These are phyloP conservation scores for Bucorvus abyssinicus DNA, from an alignment of 2,797 vertebrate species.

Conservation along the genomic window DNA sequence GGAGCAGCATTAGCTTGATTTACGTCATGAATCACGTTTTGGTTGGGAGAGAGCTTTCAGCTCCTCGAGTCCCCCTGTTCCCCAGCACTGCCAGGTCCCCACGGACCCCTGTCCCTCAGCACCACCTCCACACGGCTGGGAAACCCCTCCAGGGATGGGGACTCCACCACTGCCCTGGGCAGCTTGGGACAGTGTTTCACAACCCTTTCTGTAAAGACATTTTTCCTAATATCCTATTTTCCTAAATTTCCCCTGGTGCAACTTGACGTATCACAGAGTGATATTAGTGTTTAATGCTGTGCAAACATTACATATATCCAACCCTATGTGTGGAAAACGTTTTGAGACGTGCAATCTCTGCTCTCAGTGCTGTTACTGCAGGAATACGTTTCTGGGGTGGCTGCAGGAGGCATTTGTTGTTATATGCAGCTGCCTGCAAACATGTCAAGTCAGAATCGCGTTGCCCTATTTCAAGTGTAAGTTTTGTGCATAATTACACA, in stretches of 20 bases:
- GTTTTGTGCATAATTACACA: background rate
- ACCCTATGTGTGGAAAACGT: background rate
- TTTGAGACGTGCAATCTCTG: background rate
- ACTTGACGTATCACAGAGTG: background rate
- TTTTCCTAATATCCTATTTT: too few species aligned
- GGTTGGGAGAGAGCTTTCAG: too few species aligned
- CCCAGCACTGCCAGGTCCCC: too few species aligned
- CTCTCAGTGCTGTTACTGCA: background rate
- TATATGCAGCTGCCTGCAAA: background rate
- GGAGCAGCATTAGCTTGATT: background rate
- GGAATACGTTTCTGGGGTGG: background rate
- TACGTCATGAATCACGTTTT: background rate
- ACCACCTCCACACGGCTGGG: too few species aligned
- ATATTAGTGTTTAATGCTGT: background rate
- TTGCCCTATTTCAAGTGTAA: background rate
- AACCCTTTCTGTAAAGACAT: too few species aligned
- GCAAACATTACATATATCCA: background rate
- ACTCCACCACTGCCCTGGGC: too few species aligned
- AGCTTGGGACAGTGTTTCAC: too few species aligned
- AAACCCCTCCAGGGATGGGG: too few species aligned
- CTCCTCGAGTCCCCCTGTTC: too few species aligned
- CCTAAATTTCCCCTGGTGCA: too few species aligned
- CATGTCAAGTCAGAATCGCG: background rate
- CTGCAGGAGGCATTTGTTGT: background rate
- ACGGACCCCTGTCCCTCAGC: too few species aligned